Evolutionary conservation across 1,140 invertebrate genomes (phyloP), one percentile per base, ranked within the genome.

Genomic region (Dendroctonus ponderosae): DNA sequence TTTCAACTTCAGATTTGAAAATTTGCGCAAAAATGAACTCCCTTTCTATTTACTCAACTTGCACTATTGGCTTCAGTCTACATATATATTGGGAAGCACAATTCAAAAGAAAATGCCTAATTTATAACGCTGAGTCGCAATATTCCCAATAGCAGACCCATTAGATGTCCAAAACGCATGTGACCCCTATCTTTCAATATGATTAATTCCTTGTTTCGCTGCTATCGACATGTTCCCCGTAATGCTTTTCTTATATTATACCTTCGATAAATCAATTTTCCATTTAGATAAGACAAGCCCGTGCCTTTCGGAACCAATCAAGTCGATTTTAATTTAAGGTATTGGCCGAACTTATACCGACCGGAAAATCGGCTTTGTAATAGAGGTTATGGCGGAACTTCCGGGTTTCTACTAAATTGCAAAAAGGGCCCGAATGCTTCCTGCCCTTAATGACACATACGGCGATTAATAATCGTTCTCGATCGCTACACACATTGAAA

Each of bases 241-340:
- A 62, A 62, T 62, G 59, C 46, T 49, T 62, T 50, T 62, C 59
- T 62, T 62, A 62, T 62, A 62, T 62, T 51, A 62, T 62, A 62
- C 48, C 56, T 44, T 58, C 56, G 15, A 58, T 58, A 58, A 58
- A 58, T 58, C 56, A 58, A 58, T 58, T 58, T 58, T 58, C 56
- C 41, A 58, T 58, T 58, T 58, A 58, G 56, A 58, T 58, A 58
- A 58, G 56, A 58, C 56, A 58, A 58, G 56, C 56, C 26, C 44
- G 43, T 37, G 8, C 41, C 42, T 58, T 58, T 58, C 56, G 11
- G 41, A 58, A 58, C 56, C 15, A 58, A 58, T 58, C 59, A 62
- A 62, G 50, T 62, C 59, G 40, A 50, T 62, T 62, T 62, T 59
- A 65, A 62, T 63, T 69, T 66, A 63, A 60, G 56, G 37, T 42